Percentiles rank a stretch among this genome's conserved stretches.
These are phyloP conservation scores for Meleagris gallopavo DNA, from an alignment of 2,113 vertebrate species.

Conservation along the genomic window DNA sequence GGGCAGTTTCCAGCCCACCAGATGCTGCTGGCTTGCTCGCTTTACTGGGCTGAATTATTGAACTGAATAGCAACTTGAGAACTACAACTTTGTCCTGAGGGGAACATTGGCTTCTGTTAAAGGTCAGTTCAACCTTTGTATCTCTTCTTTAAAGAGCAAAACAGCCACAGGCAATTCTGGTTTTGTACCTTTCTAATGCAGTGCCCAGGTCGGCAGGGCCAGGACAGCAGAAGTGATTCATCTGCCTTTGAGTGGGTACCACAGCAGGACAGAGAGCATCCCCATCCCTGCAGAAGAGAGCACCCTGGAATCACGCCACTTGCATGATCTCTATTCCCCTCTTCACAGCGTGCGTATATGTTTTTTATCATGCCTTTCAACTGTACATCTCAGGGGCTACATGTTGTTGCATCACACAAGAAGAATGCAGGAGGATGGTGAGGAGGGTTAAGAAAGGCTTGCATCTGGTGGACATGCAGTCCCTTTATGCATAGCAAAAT, in stretches of 20 bases:
- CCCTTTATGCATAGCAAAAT: fast-evolving
- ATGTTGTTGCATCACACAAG: background rate
- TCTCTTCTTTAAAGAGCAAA: background rate
- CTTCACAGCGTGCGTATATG: fast-evolving
- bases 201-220: background rate
- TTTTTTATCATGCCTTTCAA: background rate
- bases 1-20: background rate
- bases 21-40: background rate
- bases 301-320: background rate
- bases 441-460: background rate
- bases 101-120: background rate
- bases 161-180: background rate
- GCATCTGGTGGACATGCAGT: background rate
- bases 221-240: fast-evolving
- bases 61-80: background rate
- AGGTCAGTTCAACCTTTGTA: background rate
- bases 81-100: background rate
- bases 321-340: background rate
- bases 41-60: background rate
- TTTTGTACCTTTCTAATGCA: background rate
- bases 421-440: background rate
- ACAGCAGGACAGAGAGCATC: background rate
- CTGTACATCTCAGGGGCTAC: background rate
- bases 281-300: fast-evolving
- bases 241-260: background rate